A percentile compares a stretch with the other conserved stretches of the same genome.
Conservation (phyloP, 2,888 invertebrate species). For the Scelioninae gen. 1 region DNA sequence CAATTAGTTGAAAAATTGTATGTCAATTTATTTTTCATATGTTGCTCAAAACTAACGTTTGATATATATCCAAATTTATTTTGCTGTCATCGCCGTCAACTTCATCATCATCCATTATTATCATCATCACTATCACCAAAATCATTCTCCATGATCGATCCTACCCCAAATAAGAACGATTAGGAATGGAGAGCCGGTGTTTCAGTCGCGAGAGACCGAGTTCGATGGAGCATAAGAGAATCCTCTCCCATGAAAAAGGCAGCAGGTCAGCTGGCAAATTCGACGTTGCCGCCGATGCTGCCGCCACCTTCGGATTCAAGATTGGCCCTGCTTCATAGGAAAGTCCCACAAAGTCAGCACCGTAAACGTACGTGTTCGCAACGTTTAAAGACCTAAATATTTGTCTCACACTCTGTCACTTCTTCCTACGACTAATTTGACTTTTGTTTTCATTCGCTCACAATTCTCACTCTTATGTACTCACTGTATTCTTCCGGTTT, state of each 20-base stretch:
- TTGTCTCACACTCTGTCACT: constrained; percentile 52
- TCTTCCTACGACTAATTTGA: constrained; percentile 31
- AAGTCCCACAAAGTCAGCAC: constrained; percentile 77
- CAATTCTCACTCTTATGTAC: constrained; percentile 31
- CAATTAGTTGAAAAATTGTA: too few relatives aligned
- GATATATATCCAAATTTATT: constrained; percentile 34
- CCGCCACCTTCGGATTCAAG: constrained; percentile 79
- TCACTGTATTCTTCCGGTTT: constrained; percentile 49
- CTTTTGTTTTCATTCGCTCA: constrained; percentile 34
- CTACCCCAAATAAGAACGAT: constrained; percentile 66
- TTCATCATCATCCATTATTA: constrained; percentile 28
- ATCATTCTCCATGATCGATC: constrained; percentile 49
- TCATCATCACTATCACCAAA: too few relatives aligned
- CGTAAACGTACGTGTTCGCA: constrained; percentile 80
- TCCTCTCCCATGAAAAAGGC: constrained; percentile 76
- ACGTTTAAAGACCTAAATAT: constrained; percentile 65
- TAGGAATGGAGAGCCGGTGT: constrained; percentile 80
- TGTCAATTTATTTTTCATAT: too few relatives aligned
- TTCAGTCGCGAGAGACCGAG: constrained; percentile 81
- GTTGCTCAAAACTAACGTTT: constrained; percentile 66
- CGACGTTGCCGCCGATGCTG: constrained; percentile 77
- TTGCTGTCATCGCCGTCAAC: constrained; percentile 28
- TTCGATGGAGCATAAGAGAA: constrained; percentile 82
- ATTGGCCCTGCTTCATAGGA: constrained; percentile 80
- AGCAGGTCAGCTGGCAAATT: too few relatives aligned